These are phyloP conservation scores for Ailurus styani DNA, from an alignment of 2,113 vertebrate species.

Conservation along the genomic window DNA sequence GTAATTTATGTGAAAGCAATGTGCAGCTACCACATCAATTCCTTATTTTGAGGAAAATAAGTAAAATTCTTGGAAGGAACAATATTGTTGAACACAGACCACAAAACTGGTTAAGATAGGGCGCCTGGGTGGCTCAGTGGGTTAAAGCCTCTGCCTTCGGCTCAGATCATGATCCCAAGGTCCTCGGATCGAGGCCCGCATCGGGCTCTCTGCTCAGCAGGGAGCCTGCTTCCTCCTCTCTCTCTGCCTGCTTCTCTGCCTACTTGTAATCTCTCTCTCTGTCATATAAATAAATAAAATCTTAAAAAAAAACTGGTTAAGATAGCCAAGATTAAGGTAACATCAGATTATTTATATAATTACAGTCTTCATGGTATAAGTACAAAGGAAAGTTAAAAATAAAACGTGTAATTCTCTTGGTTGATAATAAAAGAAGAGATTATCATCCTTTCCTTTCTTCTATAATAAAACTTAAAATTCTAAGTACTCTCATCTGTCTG, in stretches of 20 bases:
- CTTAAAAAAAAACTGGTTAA: neutral
- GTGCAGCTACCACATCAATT: neutral
- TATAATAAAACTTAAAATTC: neutral
- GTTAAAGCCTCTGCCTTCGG: too few species aligned
- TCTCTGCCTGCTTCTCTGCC: too few species aligned
- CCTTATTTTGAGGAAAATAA: neutral
- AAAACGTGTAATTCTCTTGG: neutral
- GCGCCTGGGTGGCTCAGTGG: too few species aligned
- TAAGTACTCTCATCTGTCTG: neutral
- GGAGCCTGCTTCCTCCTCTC: too few species aligned
- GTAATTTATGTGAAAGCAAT: neutral
- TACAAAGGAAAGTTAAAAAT: neutral
- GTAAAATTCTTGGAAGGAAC: neutral
- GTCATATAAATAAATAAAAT: too few species aligned
- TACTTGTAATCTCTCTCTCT: too few species aligned
- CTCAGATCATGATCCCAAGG: too few species aligned
- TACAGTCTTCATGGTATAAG: neutral
- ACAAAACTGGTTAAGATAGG: neutral
- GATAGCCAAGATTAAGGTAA: neutral
- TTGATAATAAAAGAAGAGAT: neutral
- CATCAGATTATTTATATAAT: neutral
- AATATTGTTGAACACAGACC: neutral
- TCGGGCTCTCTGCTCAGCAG: too few species aligned
- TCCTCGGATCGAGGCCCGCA: too few species aligned
- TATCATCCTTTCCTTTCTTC: accelerated